Conservation (phyloP, 2,113 vertebrate genomes). For the Sciurus niger region DNA sequence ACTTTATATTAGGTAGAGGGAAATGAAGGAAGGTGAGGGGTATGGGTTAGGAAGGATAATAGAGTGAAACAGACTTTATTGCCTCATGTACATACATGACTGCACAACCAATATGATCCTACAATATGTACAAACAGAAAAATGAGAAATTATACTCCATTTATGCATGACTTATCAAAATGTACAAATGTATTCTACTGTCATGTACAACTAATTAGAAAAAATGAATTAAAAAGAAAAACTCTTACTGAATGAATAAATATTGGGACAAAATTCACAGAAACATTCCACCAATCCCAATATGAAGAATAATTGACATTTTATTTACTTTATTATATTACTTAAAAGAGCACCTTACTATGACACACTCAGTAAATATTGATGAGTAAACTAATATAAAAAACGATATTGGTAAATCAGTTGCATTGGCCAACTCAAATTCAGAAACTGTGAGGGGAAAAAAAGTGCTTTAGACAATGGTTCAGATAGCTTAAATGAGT, state of each 20-base stretch:
- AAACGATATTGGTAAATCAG: not conserved
- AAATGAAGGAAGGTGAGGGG: too few relatives aligned
- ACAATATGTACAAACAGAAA: too few relatives aligned
- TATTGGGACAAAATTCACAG: not conserved
- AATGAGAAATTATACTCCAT: too few relatives aligned
- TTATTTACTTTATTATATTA: not conserved
- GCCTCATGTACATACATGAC: too few relatives aligned
- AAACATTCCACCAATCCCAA: not conserved
- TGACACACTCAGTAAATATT: not conserved
- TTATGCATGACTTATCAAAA: too few relatives aligned
- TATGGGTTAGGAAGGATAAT: too few relatives aligned
- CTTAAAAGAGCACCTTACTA: not conserved
- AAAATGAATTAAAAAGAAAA: too few relatives aligned
- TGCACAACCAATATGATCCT: too few relatives aligned
- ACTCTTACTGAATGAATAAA: not conserved
- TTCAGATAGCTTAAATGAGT: not conserved
- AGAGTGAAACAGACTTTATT: too few relatives aligned
- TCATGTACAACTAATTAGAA: too few relatives aligned
- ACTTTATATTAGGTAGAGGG: too few relatives aligned
- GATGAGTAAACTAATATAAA: not conserved
- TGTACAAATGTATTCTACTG: too few relatives aligned
- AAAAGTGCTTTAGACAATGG: not conserved
- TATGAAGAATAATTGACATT: not conserved
- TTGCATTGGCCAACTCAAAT: not conserved
- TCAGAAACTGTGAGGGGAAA: not conserved